A percentile compares a stretch with the other conserved stretches of the same genome.
phyloP scores from a whole-genome alignment of 2,113 vertebrate species.

The Solea solea region DNA sequence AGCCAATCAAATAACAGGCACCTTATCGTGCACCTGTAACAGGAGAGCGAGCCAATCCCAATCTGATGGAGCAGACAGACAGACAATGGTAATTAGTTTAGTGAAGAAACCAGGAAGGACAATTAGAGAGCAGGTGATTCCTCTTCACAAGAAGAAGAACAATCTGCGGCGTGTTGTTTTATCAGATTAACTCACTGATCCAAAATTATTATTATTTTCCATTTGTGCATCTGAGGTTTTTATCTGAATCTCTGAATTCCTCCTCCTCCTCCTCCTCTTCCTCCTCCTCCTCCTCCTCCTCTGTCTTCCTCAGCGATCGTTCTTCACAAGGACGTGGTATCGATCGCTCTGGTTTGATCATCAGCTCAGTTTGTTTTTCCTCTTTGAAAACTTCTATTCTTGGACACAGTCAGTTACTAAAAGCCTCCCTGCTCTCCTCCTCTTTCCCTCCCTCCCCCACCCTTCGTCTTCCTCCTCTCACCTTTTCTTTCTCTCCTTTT shows the following conservation, averaged over 20 bases:
- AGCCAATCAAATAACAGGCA: constrained; percentile 39
- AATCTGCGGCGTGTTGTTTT: not conserved
- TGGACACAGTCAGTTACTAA: constrained; percentile 53
- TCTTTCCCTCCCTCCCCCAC: constrained; percentile 1
- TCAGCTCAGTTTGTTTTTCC: constrained; percentile 54
- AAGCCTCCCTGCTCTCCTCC: constrained; percentile 46
- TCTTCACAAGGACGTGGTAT: constrained; percentile 55
- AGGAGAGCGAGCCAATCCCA: constrained; percentile 54
- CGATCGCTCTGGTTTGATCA: constrained; percentile 50
- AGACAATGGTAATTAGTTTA: constrained; percentile 70
- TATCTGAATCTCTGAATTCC: no score
- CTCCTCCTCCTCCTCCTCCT: constrained; percentile 5
- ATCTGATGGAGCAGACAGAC: constrained; percentile 51
- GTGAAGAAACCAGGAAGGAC: constrained; percentile 48
- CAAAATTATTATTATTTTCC: no score
- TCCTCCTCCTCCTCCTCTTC: not conserved
- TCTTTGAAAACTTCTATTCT: constrained; percentile 65
- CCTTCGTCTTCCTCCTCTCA: constrained; percentile 1
- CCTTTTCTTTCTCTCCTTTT: constrained; percentile 12
- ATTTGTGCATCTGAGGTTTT: no score
- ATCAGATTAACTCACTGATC: no score
- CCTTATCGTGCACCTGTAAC: constrained; percentile 51
- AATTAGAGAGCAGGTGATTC: constrained; percentile 4
- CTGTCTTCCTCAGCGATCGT: not conserved
- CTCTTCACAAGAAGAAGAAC: not conserved